Percentiles rank a stretch among this genome's conserved stretches.
These are phyloP conservation scores for Temnothorax unifasciatus DNA, from an alignment of 2,888 invertebrate species.

Conservation along the genomic window DNA sequence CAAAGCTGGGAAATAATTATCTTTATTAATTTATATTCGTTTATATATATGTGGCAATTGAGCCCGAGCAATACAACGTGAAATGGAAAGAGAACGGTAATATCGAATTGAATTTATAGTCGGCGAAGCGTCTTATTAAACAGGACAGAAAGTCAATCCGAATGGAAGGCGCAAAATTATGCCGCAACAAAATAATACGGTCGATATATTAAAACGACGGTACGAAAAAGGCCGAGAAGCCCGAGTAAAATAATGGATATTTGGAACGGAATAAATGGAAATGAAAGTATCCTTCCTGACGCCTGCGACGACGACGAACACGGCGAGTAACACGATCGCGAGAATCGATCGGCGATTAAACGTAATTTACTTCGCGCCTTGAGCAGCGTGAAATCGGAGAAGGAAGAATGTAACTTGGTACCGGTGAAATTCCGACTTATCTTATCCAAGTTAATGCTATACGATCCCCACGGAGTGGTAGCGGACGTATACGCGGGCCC, in stretches of 20 bases:
- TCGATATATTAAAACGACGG: neutral
- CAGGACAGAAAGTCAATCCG: slow-evolving; percentile 3
- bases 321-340: slow-evolving; percentile 44
- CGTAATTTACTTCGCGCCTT: slow-evolving; percentile 51
- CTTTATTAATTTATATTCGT: slow-evolving; percentile 29
- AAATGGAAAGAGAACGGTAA: slow-evolving; percentile 12
- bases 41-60: slow-evolving; percentile 37
- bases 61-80: neutral
- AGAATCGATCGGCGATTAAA: slow-evolving; percentile 40
- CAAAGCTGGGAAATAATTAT: neutral
- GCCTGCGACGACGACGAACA: slow-evolving; percentile 10
- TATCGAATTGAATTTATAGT: slow-evolving; percentile 31
- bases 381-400: slow-evolving; percentile 57
- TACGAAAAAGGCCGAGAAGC: neutral
- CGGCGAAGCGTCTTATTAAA: slow-evolving; percentile 18
- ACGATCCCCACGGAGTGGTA: slow-evolving; percentile 68
- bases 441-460: slow-evolving; percentile 77
- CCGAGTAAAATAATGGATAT: neutral
- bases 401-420: slow-evolving; percentile 62
- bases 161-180: slow-evolving; percentile 8
- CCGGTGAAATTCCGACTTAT: slow-evolving; percentile 75
- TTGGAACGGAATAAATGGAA: slow-evolving; percentile 21
- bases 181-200: slow-evolving; percentile 17
- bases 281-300: neutral
- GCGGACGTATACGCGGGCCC: slow-evolving; percentile 61